Percentiles rank a stretch among this genome's conserved stretches.
Conservation (phyloP, 1,140 invertebrate genomes). For the Phenacoccus solenopsis region DNA sequence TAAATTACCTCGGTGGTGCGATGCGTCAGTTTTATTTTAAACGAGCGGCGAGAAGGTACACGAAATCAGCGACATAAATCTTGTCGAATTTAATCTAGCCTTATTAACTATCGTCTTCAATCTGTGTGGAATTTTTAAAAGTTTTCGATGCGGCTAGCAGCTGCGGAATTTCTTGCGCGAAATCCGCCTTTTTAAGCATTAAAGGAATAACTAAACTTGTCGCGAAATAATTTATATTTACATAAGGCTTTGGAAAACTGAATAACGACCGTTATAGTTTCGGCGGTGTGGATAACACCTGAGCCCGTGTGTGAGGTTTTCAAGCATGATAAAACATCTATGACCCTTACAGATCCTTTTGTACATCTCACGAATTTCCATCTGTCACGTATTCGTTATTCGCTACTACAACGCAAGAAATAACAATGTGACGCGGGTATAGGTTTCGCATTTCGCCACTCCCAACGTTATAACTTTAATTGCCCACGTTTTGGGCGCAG, state of each 20-base stretch:
- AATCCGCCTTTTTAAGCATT: slow-evolving; percentile 7
- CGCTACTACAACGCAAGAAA: not conserved
- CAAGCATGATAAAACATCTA: not conserved
- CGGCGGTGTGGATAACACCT: not conserved
- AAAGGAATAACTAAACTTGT: slow-evolving; percentile 1
- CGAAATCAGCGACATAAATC: not conserved
- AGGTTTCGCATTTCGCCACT: no score
- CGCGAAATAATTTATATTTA: slow-evolving; percentile 13
- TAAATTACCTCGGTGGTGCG: not conserved
- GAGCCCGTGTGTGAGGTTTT: not conserved
- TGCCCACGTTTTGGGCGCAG: no score
- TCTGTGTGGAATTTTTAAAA: not conserved
- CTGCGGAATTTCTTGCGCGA: not conserved
- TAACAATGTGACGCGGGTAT: not conserved
- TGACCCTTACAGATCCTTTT: not conserved
- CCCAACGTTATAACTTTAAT: no score
- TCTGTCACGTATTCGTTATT: slow-evolving; percentile 1
- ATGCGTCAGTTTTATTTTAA: no score
- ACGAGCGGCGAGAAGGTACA: not conserved
- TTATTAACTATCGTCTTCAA: not conserved
- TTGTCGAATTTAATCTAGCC: not conserved
- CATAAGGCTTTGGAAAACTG: slow-evolving; percentile 9
- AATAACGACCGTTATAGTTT: not conserved
- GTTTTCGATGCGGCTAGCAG: not conserved
- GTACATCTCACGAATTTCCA: not conserved